Evolutionary conservation across 1,140 invertebrate species (phyloP), one percentile per base, ranked within the genome.

Genomic region (Ips typographus): DNA sequence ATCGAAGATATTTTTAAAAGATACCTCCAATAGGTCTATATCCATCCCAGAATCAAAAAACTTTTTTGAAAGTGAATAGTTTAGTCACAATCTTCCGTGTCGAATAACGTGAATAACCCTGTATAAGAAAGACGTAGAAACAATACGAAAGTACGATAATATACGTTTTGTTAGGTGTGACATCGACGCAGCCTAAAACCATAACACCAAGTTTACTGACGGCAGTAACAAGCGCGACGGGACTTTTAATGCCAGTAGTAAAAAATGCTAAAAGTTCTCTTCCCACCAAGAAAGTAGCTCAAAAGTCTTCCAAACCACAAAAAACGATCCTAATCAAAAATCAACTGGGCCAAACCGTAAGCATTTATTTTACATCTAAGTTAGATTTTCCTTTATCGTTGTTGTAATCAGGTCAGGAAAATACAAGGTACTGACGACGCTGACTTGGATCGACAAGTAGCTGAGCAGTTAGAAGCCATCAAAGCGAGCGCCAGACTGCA

Each of bases 401-500:
- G 44, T n/a, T 47, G 44, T 40, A 39, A 62, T 43, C 22, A 47
- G 47, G 47, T 22, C 22, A 72, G 53, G 43, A 69, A 65, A 61
- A 68, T 73, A 39, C 68, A 74, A 68, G 69, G 65, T 41, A 60
- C 72, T 40, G 72, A 68, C 70, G 72, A 71, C 71, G 75, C 55
- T 4, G 71, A 72, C 5, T 55, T 79, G 2, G 77, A 79, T 41
- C 70, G 77, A 65, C 77, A 80, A 61, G 79, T 80, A 1, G 76
- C 76, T 7, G 78, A 79, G 72, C 79, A 80, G 65, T 49, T 80
- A 6, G 74, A 80, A 68, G 79, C 79, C 3, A 80, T 80, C 22
- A 75, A 77, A 72, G 77, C 73, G 39, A 73, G 73, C 44, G 68
- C 69, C 44, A 65, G 60, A 22, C 68, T 70, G 55, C 68, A 69